Conservation (phyloP, 2,113 vertebrate genomes). For the Eclectus roratus region DNA sequence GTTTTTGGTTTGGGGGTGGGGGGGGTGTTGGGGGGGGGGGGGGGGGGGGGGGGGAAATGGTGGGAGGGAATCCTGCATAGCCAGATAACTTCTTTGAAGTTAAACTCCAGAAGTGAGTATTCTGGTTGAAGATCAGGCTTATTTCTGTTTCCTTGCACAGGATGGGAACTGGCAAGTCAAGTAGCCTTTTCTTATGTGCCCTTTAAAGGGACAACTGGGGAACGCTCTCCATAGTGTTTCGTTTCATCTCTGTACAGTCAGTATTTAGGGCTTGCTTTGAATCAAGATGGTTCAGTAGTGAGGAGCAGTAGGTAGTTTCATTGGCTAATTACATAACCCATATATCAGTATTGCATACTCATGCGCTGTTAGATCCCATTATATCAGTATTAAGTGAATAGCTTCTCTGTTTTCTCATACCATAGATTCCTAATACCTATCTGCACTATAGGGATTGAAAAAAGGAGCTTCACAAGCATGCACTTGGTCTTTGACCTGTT, state of each 20-base stretch:
- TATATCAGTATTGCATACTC: background rate
- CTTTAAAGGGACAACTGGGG: background rate
- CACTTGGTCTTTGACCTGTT: background rate
- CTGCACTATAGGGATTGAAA: background rate
- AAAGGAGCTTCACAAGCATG: background rate
- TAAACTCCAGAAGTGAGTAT: background rate
- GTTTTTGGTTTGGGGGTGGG: background rate
- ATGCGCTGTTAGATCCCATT: background rate
- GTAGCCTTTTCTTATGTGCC: background rate
- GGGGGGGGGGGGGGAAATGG: background rate
- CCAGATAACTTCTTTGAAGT: background rate
- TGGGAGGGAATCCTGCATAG: background rate
- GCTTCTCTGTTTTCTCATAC: background rate
- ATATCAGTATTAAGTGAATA: background rate
- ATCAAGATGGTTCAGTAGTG: background rate
- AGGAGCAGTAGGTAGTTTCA: accelerated
- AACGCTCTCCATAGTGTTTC: accelerated
- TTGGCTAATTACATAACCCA: background rate
- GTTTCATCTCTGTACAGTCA: background rate
- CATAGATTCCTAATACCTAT: background rate
- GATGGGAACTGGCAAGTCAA: background rate
- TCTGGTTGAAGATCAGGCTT: background rate
- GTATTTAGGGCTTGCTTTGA: background rate
- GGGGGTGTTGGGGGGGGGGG: no score
- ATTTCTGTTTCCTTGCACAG: background rate